phyloP scores from a whole-genome alignment of 2,113 vertebrate species.

The Hucho hucho region DNA sequence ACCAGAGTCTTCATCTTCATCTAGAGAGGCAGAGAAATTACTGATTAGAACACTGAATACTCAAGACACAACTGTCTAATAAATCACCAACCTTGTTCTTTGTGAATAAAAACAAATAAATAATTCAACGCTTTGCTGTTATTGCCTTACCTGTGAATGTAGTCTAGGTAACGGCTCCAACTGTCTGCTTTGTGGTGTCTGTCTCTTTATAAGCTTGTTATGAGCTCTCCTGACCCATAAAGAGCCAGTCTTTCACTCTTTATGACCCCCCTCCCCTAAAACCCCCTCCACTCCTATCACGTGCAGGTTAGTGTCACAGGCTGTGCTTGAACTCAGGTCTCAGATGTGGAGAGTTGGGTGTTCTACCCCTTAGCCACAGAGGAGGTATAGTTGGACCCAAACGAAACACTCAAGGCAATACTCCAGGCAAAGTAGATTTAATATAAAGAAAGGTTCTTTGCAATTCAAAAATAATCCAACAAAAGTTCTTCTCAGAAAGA shows the following conservation, averaged over 20 bases:
- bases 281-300: not conserved
- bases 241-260: not conserved
- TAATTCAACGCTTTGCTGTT: not conserved
- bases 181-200: not conserved
- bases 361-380: no score
- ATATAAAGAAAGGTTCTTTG: no score
- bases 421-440: no score
- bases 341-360: no score
- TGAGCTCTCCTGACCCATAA: constrained; percentile 16
- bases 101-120: not conserved
- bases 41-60: not conserved
- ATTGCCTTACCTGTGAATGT: constrained; percentile 1
- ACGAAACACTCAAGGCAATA: no score
- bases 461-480: no score
- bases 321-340: no score
- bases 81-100: not conserved
- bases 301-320: not conserved
- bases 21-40: not conserved
- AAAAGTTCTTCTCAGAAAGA: no score
- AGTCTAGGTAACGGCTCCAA: not conserved
- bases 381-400: no score
- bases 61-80: not conserved
- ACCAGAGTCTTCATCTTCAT: constrained; percentile 51
- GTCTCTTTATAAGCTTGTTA: constrained; percentile 1
- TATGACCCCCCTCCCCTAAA: not conserved